phyloP scores from a whole-genome alignment of 2,797 vertebrate genomes.

The Ctenosaura bakeri region DNA sequence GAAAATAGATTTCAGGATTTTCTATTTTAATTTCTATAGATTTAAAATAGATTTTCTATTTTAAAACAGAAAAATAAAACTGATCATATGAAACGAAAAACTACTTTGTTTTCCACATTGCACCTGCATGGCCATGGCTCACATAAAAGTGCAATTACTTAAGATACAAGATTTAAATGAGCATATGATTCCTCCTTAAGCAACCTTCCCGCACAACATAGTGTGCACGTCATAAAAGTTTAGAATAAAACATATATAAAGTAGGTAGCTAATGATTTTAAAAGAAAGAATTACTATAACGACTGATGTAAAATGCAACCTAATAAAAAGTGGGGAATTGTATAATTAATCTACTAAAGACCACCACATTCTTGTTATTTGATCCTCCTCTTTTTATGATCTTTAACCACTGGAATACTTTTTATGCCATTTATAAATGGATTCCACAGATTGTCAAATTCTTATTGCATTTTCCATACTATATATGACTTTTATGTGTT shows the following conservation, averaged over 20 bases:
- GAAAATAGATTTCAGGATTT: no score
- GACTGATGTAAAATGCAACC: not conserved
- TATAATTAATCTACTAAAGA: conserved; percentile 17
- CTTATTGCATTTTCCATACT: conserved; percentile 47
- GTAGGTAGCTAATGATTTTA: not conserved
- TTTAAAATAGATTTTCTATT: no score
- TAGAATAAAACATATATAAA: conserved; percentile 1
- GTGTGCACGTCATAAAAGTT: not conserved
- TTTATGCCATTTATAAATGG: conserved; percentile 28
- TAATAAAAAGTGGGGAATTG: not conserved
- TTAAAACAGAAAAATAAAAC: not conserved
- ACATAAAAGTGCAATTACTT: not conserved
- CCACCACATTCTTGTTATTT: not conserved
- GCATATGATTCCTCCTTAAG: not conserved
- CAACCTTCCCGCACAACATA: not conserved
- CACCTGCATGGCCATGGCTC: not conserved
- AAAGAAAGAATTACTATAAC: conserved; percentile 2
- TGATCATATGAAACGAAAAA: not conserved
- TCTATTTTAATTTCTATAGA: no score
- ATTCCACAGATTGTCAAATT: conserved; percentile 44
- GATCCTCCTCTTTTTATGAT: conserved; percentile 11
- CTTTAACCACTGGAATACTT: conserved; percentile 7
- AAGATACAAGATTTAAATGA: not conserved
- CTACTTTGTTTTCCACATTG: not conserved
- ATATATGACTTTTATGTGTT: conserved; percentile 46